Evolutionary conservation across 2,888 invertebrate species (phyloP), one percentile per base, ranked within the genome.

Genomic region (Drosophila birchii): DNA sequence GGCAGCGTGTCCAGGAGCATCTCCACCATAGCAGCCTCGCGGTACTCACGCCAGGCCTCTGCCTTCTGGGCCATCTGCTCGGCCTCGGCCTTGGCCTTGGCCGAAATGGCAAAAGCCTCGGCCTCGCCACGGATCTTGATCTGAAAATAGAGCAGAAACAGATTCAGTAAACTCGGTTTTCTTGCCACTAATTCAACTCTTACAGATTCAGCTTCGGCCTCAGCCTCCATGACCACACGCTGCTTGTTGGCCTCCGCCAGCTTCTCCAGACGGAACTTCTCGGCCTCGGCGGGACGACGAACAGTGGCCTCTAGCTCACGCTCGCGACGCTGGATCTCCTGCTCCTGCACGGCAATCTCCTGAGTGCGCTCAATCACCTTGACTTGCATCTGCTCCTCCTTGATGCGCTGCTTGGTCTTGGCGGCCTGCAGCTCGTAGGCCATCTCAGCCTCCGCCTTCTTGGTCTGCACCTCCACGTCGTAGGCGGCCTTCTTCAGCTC

Each of bases 51-150:
- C 96, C 97, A 99, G 18, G 99, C 99, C 86, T 98, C 98, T 0
- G 98, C 99, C 91, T 99, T 99, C 93, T 97, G 97, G 1, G 96
- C 95, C 97, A 99, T 98, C 93, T 98, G 98, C 92, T 98, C 98
- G 0, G 98, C 98, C 91, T 99, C 99, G 3, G 99, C 99, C 80
- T 95, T 96, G 0, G 98, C 99, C 93, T 98, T 98, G 0, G 97
- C 98, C 87, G 97, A 96, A 90, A 99, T 97, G 29, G 99, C 98
- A 92, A 95, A 98, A 1, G 99, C 98, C 93, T 96, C 98, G 78
- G 96, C 97, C 94, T 96, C 97, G 47, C 97, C 97, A 77, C 96
- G 96, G 73, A 98, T 95, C 90, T 95, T 94, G 34, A 96, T 93
- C 93, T 93, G 68, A 29, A 75, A 59, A 20, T 12, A 18, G 5